Evolutionary conservation across 2,888 invertebrate genomes (phyloP), one percentile per base, ranked within the genome.

Genomic region (Dasysyrphus albostriatus): DNA sequence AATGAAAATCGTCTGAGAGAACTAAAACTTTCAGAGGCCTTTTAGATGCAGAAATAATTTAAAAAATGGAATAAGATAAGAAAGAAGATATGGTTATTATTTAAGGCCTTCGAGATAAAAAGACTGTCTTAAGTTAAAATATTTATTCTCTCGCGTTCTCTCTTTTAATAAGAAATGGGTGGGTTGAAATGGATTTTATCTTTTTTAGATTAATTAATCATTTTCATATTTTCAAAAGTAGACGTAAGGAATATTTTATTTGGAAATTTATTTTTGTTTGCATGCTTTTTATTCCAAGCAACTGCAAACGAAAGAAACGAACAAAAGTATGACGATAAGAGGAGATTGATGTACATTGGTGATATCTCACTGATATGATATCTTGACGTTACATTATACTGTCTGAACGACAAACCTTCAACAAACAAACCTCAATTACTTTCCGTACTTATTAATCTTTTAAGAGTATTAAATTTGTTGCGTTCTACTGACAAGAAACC

Each of bases 51-150:
- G 34, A 49, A 34, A 67, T 49, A 34, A 44, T 59, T 19, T 5
- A 32, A 24, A 44, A 63, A 7, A 29, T 24, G 24, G 32, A 10
- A 29, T 16, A n/a, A 54, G 80, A 82, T 82, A 82, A 70, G 63
- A 3, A 14, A 6, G 2, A 56, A 72, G 65, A 77, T 83, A 77
- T 61, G 34, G 59, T 42, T 39, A 12, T 10, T 34, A 3, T 14
- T 42, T 24, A 12, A 24, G 44, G 39, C 58, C 19, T 47, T 12
- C 0, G 14, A 42, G 59, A 74, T 34, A 73, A 58, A 58, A n/a
- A 32, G 47, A 56, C 63, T 70, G 44, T 29, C 65, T 61, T 5
- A 54, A 73, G 56, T 47, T 49, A 49, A 65, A 58, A 9, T 10
- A 14, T 19, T 42, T 9, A 10, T n/a, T 16, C 7, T 29, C 12